phyloP scores from a whole-genome alignment of 2,797 vertebrate species.

The Muscicapa striata region DNA sequence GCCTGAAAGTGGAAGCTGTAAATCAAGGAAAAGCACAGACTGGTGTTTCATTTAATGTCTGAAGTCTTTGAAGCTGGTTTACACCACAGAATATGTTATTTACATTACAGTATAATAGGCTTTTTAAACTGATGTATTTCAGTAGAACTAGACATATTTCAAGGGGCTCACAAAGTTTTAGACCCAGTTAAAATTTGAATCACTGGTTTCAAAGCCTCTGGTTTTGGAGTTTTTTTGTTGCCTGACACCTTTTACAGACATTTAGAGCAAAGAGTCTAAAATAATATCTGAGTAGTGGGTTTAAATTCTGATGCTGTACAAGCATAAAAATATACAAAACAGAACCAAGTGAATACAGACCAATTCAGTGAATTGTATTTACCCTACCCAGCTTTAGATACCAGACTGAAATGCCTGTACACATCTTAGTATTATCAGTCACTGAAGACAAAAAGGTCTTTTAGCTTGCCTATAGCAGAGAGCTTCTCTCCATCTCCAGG shows the following conservation, averaged over 20 bases:
- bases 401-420: background rate
- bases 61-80: background rate
- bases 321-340: background rate
- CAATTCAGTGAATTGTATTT: background rate
- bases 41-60: background rate
- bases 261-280: background rate
- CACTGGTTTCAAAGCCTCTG: background rate
- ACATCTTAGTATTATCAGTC: background rate
- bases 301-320: background rate
- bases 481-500: background rate
- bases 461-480: background rate
- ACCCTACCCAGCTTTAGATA: background rate
- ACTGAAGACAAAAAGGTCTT: background rate
- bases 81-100: background rate
- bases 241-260: background rate
- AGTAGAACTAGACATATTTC: background rate
- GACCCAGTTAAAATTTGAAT: background rate
- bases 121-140: background rate
- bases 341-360: background rate
- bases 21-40: background rate
- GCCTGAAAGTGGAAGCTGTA: background rate
- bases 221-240: background rate
- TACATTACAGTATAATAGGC: background rate
- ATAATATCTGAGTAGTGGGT: background rate
- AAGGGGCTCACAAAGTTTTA: background rate